Evolutionary conservation across 2,888 invertebrate genomes (phyloP).

Genomic region (Drosophila neonasuta): DNA sequence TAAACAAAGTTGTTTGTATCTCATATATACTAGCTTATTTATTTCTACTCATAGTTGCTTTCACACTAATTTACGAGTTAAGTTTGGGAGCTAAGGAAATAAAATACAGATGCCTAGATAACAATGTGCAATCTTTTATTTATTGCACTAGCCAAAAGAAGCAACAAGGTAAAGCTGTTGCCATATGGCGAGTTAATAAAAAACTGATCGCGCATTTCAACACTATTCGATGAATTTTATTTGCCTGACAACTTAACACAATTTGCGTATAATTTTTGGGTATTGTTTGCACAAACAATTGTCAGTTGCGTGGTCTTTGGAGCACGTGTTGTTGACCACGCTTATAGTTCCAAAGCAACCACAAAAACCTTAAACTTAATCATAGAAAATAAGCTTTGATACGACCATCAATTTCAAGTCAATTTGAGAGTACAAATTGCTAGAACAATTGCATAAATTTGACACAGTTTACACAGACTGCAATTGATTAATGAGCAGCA

Average conservation of each 20-base stretch:
- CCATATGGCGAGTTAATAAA: constrained; percentile 11
- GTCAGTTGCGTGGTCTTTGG: constrained; percentile 24
- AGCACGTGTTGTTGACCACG: constrained; percentile 55
- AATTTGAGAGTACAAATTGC: constrained; percentile 17
- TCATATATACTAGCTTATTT: background rate
- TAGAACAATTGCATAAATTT: constrained; percentile 11
- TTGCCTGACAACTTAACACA: constrained; percentile 31
- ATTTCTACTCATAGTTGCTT: background rate
- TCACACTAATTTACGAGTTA: background rate
- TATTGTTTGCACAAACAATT: constrained; percentile 52
- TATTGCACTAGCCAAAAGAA: constrained; percentile 1
- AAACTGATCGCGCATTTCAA: constrained; percentile 12
- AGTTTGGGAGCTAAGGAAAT: background rate
- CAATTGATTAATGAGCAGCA: constrained; percentile 24
- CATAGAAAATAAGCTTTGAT: constrained; percentile 6
- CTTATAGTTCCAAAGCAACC: constrained; percentile 2
- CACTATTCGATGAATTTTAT: constrained; percentile 10
- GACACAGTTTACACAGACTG: constrained; percentile 19
- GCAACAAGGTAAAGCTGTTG: background rate
- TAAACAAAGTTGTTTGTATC: background rate
- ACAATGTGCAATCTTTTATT: background rate
- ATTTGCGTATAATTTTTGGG: constrained; percentile 15
- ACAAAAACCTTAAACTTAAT: constrained; percentile 1
- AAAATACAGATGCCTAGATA: background rate
- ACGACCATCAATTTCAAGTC: constrained; percentile 32